phyloP scores from a whole-genome alignment of 2,113 vertebrate genomes.

The Psophia crepitans region DNA sequence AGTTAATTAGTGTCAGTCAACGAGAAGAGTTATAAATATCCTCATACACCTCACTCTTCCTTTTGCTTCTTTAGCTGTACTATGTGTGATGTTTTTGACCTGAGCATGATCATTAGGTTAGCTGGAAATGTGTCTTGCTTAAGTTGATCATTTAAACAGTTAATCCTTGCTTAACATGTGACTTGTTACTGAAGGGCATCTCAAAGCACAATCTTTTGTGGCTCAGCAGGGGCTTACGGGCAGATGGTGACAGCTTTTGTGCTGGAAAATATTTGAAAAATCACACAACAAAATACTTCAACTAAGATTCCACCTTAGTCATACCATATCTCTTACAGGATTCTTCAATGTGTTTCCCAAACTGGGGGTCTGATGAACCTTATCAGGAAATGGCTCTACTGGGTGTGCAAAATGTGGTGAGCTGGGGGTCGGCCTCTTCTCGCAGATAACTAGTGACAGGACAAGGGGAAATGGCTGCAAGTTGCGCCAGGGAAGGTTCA shows the following conservation, averaged over 20 bases:
- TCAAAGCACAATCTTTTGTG: background rate
- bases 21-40: background rate
- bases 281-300: background rate
- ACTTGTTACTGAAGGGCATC: background rate
- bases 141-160: background rate
- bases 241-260: background rate
- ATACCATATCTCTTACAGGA: background rate
- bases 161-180: background rate
- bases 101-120: background rate
- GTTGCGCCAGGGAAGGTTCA: too few species aligned
- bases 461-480: too few species aligned
- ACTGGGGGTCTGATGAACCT: background rate
- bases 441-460: too few species aligned
- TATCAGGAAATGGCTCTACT: background rate
- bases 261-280: background rate
- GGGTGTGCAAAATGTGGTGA: background rate
- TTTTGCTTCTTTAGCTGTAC: background rate
- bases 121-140: background rate
- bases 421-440: too few species aligned
- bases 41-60: background rate
- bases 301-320: background rate
- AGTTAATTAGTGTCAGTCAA: conserved; percentile 21
- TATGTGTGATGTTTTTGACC: background rate
- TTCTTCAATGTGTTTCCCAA: background rate
- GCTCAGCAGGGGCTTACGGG: background rate